Evolutionary conservation across 2,888 invertebrate genomes (phyloP).

Genomic region (Erpobdella octoculata): DNA sequence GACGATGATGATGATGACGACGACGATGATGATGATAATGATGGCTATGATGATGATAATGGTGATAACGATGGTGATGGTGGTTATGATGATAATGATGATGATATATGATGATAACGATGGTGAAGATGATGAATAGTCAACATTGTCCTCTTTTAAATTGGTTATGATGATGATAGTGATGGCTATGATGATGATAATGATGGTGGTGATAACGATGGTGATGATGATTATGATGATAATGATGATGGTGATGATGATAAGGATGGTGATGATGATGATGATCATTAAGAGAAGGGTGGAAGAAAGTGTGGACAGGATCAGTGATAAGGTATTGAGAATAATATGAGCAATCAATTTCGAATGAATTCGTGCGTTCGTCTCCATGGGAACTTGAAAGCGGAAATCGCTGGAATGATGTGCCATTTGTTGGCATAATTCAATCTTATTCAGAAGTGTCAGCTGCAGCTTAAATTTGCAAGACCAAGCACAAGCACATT

Average conservation of each 20-base stretch:
- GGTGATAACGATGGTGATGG: slow-evolving; percentile 2
- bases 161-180: too few species aligned
- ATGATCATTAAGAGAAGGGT: not conserved
- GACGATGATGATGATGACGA: slow-evolving; percentile 3
- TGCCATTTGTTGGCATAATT: not conserved
- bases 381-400: not conserved
- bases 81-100: slow-evolving; percentile 12
- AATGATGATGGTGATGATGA: slow-evolving; percentile 21
- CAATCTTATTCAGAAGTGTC: too few species aligned
- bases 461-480: too few species aligned
- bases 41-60: not conserved
- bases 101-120: slow-evolving; percentile 12
- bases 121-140: slow-evolving; percentile 19
- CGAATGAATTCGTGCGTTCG: too few species aligned
- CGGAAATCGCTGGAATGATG: not conserved
- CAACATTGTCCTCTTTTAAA: too few species aligned
- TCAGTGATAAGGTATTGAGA: too few species aligned
- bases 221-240: slow-evolving; percentile 21
- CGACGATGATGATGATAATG: not conserved
- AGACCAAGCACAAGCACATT: too few species aligned
- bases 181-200: slow-evolving; percentile 16
- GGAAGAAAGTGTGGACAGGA: too few species aligned
- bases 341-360: too few species aligned
- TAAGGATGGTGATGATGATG: not conserved
- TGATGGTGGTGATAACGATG: slow-evolving; percentile 7